Percentiles rank a stretch among this genome's conserved stretches.
Evolutionary conservation across 2,888 invertebrate species (phyloP).

Genomic region (Nephrotoma appendiculata): DNA sequence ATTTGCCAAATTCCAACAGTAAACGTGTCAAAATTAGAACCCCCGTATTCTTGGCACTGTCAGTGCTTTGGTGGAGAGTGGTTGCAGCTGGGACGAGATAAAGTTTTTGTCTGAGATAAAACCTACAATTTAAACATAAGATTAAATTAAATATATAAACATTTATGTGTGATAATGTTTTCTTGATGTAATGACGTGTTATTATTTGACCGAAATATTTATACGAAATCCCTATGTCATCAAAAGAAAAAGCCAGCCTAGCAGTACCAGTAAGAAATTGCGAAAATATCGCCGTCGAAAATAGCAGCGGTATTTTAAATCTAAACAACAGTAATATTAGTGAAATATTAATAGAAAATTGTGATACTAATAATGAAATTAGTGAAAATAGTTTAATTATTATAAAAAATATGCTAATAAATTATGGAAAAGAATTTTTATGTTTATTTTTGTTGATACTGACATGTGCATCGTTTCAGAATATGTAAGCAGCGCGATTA

Average conservation of each 20-base stretch:
- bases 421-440: constrained; percentile 4
- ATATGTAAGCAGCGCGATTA: constrained; percentile 4
- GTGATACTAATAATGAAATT: constrained; percentile 1
- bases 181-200: constrained; percentile 4
- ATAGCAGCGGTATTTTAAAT: neutral
- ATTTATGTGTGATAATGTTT: neutral
- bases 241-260: neutral
- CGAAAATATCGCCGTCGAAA: neutral
- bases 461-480: neutral
- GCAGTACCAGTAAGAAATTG: neutral
- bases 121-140: neutral
- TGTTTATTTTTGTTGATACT: neutral
- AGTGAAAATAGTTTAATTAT: neutral
- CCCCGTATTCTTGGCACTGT: neutral
- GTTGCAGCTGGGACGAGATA: neutral
- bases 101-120: neutral
- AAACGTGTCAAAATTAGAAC: neutral
- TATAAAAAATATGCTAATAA: constrained; percentile 3
- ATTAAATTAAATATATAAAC: neutral
- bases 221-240: constrained; percentile 2
- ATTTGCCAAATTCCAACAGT: neutral
- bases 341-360: neutral
- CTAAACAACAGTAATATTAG: neutral
- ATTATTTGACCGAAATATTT: neutral
- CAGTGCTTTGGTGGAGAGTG: neutral